A percentile compares a stretch with the other conserved stretches of the same genome.
Conservation (phyloP, 2,113 vertebrate genomes). For the Syngnathus floridae region DNA sequence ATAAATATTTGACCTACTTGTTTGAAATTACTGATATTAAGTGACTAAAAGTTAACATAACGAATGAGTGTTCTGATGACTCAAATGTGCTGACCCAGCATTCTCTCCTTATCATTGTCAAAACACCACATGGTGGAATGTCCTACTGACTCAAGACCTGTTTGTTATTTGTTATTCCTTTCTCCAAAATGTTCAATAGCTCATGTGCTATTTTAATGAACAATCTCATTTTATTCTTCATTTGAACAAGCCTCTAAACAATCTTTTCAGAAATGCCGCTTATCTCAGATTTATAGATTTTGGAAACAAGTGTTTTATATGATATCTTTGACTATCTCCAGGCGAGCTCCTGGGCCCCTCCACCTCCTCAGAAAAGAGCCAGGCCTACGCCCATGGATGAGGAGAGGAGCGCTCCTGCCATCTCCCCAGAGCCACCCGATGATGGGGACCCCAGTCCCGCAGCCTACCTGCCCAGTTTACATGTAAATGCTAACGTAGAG, state of each 20-base stretch:
- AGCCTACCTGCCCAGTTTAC: conserved; percentile 12
- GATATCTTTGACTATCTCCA: conserved; percentile 7
- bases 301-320: background rate
- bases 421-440: conserved; percentile 53
- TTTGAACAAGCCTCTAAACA: background rate
- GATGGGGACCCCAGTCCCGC: conserved; percentile 38
- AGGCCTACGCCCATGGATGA: conserved; percentile 61
- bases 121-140: background rate
- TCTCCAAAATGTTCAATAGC: background rate
- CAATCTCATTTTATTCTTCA: background rate
- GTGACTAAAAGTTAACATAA: background rate
- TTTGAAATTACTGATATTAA: background rate
- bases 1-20: background rate
- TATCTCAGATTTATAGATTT: background rate
- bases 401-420: conserved; percentile 54
- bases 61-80: background rate
- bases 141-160: background rate
- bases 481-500: conserved; percentile 20
- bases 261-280: background rate
- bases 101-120: background rate
- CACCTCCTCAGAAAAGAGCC: conserved; percentile 46
- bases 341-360: conserved; percentile 41
- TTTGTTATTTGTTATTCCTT: background rate
- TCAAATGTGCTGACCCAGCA: background rate
- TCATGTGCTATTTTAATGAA: background rate